A percentile compares a stretch with the other conserved stretches of the same genome.
Evolutionary conservation across 1,140 invertebrate species (phyloP).

Genomic region (Yoshiicerus persimilis): DNA sequence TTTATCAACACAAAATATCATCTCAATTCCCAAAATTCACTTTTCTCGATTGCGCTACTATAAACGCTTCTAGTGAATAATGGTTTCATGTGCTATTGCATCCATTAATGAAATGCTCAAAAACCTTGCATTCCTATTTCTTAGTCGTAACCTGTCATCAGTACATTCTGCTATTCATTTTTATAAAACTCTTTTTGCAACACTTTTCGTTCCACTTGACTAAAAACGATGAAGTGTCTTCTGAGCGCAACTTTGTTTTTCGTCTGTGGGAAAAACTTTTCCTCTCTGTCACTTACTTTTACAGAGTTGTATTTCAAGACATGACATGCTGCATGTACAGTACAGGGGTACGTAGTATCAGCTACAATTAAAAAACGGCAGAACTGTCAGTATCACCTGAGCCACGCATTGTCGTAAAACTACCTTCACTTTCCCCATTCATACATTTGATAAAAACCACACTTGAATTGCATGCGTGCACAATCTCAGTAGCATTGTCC

Average conservation of each 20-base stretch:
- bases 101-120: neutral
- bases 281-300: neutral
- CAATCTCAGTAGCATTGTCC: too few species aligned
- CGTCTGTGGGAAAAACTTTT: neutral
- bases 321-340: neutral
- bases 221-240: neutral
- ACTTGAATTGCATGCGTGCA: neutral
- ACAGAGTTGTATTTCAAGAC: neutral
- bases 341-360: too few species aligned
- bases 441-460: neutral
- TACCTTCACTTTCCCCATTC: neutral
- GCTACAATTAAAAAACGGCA: neutral
- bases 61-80: too few species aligned
- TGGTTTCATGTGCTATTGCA: too few species aligned
- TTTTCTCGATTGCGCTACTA: too few species aligned
- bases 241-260: neutral
- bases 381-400: neutral
- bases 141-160: neutral
- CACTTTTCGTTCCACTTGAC: neutral
- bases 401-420: neutral
- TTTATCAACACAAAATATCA: too few species aligned
- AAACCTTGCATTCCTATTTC: neutral
- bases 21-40: too few species aligned
- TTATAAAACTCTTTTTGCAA: too few species aligned
- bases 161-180: too few species aligned